A percentile compares a stretch with the other conserved stretches of the same genome.
Evolutionary conservation across 2,888 invertebrate species (phyloP).

Genomic region (Mongoloraphidia duomilia): DNA sequence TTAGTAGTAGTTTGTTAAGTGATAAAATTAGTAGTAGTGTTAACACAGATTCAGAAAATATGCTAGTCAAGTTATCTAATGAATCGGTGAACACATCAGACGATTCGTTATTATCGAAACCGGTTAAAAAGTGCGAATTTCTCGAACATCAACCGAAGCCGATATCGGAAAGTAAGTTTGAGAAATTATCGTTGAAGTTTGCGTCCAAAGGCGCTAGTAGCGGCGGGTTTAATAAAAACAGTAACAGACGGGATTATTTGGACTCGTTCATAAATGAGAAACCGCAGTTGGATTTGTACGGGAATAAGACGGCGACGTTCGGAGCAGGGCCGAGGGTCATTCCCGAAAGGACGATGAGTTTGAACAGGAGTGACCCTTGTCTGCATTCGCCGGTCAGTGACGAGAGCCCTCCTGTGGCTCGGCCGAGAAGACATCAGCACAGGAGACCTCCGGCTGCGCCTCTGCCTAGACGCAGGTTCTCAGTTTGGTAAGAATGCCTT

Average conservation of each 20-base stretch:
- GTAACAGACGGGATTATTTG: neutral
- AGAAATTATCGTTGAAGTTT: slow-evolving; percentile 1
- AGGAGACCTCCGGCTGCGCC: slow-evolving; percentile 5
- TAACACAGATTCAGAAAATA: too few species aligned
- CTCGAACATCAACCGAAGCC: neutral
- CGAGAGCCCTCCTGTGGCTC: neutral
- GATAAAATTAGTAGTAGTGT: too few species aligned
- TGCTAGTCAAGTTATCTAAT: too few species aligned
- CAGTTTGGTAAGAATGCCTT: slow-evolving; percentile 4
- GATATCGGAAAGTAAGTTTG: neutral
- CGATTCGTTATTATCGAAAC: too few species aligned
- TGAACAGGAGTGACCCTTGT: slow-evolving; percentile 6
- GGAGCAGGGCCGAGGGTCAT: neutral
- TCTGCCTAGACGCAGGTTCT: slow-evolving; percentile 4
- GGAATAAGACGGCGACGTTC: neutral
- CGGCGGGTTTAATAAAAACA: too few species aligned
- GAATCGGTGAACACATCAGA: too few species aligned
- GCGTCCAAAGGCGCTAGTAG: neutral
- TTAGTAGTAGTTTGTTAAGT: too few species aligned
- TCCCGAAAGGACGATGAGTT: neutral
- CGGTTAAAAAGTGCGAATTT: too few species aligned
- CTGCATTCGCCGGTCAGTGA: neutral
- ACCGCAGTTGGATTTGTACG: neutral
- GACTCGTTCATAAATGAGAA: slow-evolving; percentile 4
- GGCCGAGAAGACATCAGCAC: neutral